A percentile compares a stretch with the other conserved stretches of the same genome.
Conservation (phyloP, 2,888 invertebrate species). For the Argyresthia goedartella region DNA sequence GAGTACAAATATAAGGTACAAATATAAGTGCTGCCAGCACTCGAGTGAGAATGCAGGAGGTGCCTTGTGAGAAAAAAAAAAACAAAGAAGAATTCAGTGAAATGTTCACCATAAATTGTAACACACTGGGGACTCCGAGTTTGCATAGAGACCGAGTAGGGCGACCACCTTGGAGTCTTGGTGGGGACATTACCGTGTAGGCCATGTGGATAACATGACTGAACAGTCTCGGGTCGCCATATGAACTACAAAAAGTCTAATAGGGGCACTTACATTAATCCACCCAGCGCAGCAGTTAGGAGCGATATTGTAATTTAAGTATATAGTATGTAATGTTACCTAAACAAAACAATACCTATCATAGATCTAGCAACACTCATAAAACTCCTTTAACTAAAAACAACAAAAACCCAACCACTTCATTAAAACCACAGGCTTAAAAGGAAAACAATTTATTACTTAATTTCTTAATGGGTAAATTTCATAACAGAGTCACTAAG, state of each 20-base stretch:
- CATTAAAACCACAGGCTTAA: too few species aligned
- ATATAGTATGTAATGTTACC: too few species aligned
- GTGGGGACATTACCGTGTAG: background rate
- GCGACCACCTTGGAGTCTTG: conserved; percentile 5
- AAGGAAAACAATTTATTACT: too few species aligned
- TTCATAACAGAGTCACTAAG: too few species aligned
- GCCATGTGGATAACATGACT: background rate
- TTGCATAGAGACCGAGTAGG: conserved; percentile 51
- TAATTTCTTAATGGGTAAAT: too few species aligned
- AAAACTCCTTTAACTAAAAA: too few species aligned
- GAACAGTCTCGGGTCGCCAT: background rate
- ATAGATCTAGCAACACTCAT: too few species aligned
- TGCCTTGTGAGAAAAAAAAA: conserved; percentile 30
- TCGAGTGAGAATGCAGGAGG: background rate
- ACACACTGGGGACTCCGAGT: conserved; percentile 53
- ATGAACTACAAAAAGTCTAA: too few species aligned
- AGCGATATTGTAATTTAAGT: background rate
- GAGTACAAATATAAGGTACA: conserved; percentile 2
- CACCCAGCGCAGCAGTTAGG: background rate
- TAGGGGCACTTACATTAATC: background rate
- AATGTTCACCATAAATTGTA: conserved; percentile 64
- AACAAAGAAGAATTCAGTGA: conserved; percentile 62
- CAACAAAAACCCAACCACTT: too few species aligned
- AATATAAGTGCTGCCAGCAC: conserved; percentile 3
- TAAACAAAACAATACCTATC: too few species aligned